Evolutionary conservation across 2,113 vertebrate genomes (phyloP), one percentile per base, ranked within the genome.

Genomic region (Osmerus eperlanus): DNA sequence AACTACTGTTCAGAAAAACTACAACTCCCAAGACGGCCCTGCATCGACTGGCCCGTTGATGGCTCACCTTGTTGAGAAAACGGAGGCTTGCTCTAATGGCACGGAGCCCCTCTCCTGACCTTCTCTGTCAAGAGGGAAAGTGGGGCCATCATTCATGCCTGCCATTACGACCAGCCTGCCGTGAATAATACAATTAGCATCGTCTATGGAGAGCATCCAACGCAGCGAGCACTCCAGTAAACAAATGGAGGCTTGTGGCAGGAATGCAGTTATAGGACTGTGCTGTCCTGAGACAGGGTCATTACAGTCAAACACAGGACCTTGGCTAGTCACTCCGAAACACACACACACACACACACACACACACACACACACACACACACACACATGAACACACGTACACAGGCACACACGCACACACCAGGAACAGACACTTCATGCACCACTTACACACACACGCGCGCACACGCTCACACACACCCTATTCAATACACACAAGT

Each of bases 181-280:
- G 87, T 92, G 90, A 91, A 92, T 92, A 92, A 92, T 92, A 87
- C 86, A 92, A 91, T 92, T 91, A 91, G 91, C 91, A 91, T 91
- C 86, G 88, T 90, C 90, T 87, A 87, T 90, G 90, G 90, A 91
- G 90, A 86, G 85, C 86, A 91, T 91, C 89, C 88, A 91, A 85
- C 89, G 90, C 90, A 91, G 90, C 88, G 86, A 86, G 84, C 83
- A 85, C 86, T 90, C 83, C 81, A 87, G 88, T 91, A 91, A 90
- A 91, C 89, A 89, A 90, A 90, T 87, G 87, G 84, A 81, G 82
- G 77, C 88, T 89, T 81, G 72, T 86, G 81, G 89, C 83, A 80
- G 83, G 89, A 89, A 89, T 89, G 83, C 87, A 90, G 86, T 92
- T 91, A 89, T 74, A 82, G 83, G 83, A 85, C 76, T 75, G 74